Base-by-base conservation (phyloP, 1,140 invertebrate species). In the Streblospio benedicti region DNA sequence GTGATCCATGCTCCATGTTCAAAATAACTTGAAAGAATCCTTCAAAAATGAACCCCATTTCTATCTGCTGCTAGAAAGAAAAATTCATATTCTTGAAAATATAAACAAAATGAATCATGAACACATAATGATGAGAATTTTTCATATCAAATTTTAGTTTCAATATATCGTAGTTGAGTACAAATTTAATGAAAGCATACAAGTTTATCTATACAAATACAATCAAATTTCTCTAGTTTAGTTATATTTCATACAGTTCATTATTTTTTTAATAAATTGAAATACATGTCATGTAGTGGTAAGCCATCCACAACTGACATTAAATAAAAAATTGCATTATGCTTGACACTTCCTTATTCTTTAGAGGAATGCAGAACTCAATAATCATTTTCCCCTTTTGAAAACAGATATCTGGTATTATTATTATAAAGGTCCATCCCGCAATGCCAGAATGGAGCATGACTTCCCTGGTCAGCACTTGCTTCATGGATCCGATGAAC, bases 391-490 rank as follows among this genome's bases (percentile, higher is more conserved):
- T 28, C 25, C 51, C 14, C 9, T 20, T 20, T 27, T 5, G 16
- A 23, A 53, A 53, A 6, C 25, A 20, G 9, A 12, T 28, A 6
- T 12, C 4, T 53, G 14, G 25, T 16, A 30, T 20, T 12, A 9
- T 25, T 6, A 9, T 20, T 20, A n/a, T 9, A 49, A 25, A 20
- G 6, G 14, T 23, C 6, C 20, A 12, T 12, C 6, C 20, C 6
- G 20, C 45, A 49, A 23, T 49, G 45, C 9, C 14, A 20, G 12
- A 25, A 12, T 9, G 12, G 20, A 49, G 23, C n/a, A 55, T 51
- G 38, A n/a, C 69, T 71, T 64, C 84, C 83, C 80, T 84, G 81
- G 75, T 84, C 83, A 33, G 82, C 81, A 72, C 80, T 80, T 67
- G 78, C 81, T 63, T 74, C 76, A 59, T 82, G 78, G 52, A 84